Conservation (phyloP, 2,888 invertebrate species). For the Agapetus fuscipes region DNA sequence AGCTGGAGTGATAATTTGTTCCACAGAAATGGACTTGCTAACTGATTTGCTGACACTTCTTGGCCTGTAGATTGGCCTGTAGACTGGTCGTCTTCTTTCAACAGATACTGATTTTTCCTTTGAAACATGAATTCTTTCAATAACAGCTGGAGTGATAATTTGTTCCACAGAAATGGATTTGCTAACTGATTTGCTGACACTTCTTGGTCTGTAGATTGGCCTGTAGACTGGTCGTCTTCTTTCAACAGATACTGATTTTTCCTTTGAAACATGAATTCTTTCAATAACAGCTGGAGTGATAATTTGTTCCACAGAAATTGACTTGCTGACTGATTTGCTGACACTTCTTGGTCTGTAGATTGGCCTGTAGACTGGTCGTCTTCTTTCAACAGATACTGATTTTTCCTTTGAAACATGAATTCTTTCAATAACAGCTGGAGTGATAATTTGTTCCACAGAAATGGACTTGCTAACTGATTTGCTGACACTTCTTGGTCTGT, state of each 20-base stretch:
- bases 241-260: neutral
- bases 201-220: neutral
- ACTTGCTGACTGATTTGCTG: neutral
- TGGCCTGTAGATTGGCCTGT: neutral
- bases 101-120: neutral
- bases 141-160: neutral
- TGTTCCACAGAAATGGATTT: neutral
- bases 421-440: neutral
- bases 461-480: neutral
- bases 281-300: neutral
- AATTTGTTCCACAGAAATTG: neutral
- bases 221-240: neutral
- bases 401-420: neutral
- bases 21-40: constrained; percentile 3
- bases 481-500: neutral
- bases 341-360: neutral
- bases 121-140: neutral
- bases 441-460: neutral
- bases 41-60: neutral
- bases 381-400: neutral
- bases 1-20: neutral
- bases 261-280: neutral
- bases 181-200: neutral
- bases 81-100: neutral
- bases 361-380: neutral